phyloP scores from a whole-genome alignment of 1,140 invertebrate genomes.

The Lepidurus apus region DNA sequence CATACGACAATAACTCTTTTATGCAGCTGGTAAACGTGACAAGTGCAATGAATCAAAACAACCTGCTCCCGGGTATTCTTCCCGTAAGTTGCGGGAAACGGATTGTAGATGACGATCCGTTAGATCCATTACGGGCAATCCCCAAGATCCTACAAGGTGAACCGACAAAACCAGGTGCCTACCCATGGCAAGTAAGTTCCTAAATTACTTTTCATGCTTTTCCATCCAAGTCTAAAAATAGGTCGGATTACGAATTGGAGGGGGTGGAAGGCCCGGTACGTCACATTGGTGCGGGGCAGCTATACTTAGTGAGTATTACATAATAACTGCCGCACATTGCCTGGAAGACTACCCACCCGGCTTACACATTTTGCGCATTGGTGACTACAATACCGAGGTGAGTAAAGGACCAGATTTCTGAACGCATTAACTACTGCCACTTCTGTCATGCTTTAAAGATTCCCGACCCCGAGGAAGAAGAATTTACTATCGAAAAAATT shows the following conservation, averaged over 20 bases:
- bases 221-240: constrained; percentile 43
- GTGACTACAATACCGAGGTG: constrained; percentile 64
- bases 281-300: constrained; percentile 72
- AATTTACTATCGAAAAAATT: constrained; percentile 61
- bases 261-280: constrained; percentile 48
- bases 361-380: constrained; percentile 60
- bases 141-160: constrained; percentile 45
- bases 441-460: constrained; percentile 42
- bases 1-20: not conserved
- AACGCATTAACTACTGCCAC: too few relatives aligned
- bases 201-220: not conserved
- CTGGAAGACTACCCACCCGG: constrained; percentile 61
- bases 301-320: constrained; percentile 59
- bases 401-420: constrained; percentile 27
- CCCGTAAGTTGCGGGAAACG: constrained; percentile 38
- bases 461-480: constrained; percentile 58
- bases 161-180: constrained; percentile 50
- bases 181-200: constrained; percentile 67
- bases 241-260: constrained; percentile 62
- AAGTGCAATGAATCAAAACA: not conserved
- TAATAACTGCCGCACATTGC: constrained; percentile 76
- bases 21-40: not conserved
- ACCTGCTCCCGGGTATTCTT: constrained; percentile 26
- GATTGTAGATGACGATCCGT: constrained; percentile 37
- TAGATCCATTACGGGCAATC: constrained; percentile 28